Conservation (phyloP, 23 tunicate genomes). For the Styela clava region DNA sequence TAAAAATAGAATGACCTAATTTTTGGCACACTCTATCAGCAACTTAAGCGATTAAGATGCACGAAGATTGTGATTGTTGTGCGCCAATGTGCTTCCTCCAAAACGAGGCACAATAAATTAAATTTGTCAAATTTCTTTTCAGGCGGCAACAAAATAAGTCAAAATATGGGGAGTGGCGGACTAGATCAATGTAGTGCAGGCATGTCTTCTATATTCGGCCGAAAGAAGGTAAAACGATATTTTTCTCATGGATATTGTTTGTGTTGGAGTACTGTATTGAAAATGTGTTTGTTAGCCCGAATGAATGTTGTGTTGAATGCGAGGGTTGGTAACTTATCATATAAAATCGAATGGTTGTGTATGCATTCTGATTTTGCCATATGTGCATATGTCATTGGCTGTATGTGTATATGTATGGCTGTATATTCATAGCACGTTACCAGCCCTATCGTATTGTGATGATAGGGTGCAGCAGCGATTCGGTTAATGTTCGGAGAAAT, state of each 20-base stretch:
- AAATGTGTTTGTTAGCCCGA: not conserved
- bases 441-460: no score
- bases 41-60: no score
- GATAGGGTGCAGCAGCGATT: not conserved
- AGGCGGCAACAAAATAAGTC: conserved; percentile 15
- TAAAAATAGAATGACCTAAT: no score
- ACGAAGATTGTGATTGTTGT: no score
- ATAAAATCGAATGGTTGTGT: not conserved
- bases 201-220: not conserved
- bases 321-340: not conserved
- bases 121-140: no score
- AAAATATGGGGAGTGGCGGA: not conserved
- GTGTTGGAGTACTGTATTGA: not conserved
- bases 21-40: no score
- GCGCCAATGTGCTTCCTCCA: no score
- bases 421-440: not conserved
- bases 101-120: no score
- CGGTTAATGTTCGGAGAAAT: no score
- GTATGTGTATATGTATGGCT: conserved; percentile 7
- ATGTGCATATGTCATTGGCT: not conserved
- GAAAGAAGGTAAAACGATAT: not conserved
- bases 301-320: not conserved
- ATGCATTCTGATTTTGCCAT: no score
- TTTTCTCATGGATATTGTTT: not conserved
- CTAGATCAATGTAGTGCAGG: conserved; percentile 20